Conservation (phyloP, 2,113 vertebrate species). For the Aegotheles bennettii region DNA sequence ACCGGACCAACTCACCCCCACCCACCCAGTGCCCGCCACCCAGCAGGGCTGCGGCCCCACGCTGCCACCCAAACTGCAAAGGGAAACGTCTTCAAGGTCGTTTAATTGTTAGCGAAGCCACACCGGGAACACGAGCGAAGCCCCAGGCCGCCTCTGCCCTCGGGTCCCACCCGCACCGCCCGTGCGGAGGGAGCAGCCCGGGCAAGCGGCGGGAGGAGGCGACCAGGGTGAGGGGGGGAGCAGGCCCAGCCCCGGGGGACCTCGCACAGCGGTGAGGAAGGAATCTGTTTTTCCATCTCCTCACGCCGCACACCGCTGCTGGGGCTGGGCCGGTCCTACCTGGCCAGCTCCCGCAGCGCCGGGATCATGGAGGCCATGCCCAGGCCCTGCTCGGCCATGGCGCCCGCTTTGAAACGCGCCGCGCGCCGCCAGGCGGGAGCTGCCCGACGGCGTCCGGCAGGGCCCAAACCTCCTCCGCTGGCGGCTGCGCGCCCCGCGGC, state of each 20-base stretch:
- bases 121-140: background rate
- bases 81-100: rapidly evolving
- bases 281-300: too few species aligned
- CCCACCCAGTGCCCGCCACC: too few species aligned
- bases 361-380: constrained; percentile 96
- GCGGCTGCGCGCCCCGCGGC: rapidly evolving
- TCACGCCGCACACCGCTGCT: too few species aligned
- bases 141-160: rapidly evolving
- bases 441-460: background rate
- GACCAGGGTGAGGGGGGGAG: rapidly evolving
- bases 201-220: rapidly evolving
- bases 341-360: constrained; percentile 88
- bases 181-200: too few species aligned
- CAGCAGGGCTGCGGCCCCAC: background rate
- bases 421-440: background rate
- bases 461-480: background rate
- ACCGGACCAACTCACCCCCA: too few species aligned
- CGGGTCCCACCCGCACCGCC: background rate
- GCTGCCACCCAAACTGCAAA: background rate
- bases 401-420: constrained; percentile 4
- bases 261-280: rapidly evolving
- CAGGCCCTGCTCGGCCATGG: constrained; percentile 19
- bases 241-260: background rate
- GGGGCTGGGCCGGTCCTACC: constrained; percentile 64
- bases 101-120: rapidly evolving